These are phyloP conservation scores for Pterocles burchelli DNA, from an alignment of 2,113 vertebrate species.

Conservation along the genomic window DNA sequence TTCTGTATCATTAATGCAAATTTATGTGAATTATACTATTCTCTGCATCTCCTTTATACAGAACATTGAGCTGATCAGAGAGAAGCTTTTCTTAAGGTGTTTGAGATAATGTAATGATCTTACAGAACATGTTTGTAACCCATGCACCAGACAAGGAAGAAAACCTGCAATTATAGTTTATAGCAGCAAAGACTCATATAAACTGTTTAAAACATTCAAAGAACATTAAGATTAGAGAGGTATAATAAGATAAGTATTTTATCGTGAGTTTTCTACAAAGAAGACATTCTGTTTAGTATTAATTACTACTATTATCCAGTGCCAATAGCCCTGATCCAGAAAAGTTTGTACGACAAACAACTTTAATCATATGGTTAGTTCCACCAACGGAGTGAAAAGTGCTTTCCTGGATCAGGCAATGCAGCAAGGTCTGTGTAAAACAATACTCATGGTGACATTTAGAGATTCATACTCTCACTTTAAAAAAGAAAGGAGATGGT, in stretches of 20 bases:
- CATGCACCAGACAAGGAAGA: neutral
- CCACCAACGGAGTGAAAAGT: neutral
- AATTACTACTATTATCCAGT: neutral
- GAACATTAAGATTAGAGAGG: neutral
- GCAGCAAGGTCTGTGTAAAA: neutral
- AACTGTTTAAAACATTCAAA: neutral
- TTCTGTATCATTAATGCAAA: constrained; percentile 34
- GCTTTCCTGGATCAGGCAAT: neutral
- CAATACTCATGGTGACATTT: neutral
- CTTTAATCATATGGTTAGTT: neutral
- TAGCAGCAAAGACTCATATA: neutral
- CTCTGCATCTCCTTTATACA: neutral
- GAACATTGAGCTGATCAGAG: constrained; percentile 21
- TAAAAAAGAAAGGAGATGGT: neutral
- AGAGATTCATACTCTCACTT: neutral
- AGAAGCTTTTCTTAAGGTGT: neutral
- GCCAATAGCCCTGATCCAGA: neutral
- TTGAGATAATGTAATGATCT: constrained; percentile 25
- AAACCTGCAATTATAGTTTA: constrained; percentile 4
- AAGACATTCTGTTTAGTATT: neutral
- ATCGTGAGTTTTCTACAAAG: neutral
- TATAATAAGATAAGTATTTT: neutral
- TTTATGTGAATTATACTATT: constrained; percentile 27
- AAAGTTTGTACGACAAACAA: neutral
- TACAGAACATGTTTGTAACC: constrained; percentile 14